Evolutionary conservation across 2,797 vertebrate genomes (phyloP), one percentile per base, ranked within the genome.

Genomic region (Champsocephalus gunnari): DNA sequence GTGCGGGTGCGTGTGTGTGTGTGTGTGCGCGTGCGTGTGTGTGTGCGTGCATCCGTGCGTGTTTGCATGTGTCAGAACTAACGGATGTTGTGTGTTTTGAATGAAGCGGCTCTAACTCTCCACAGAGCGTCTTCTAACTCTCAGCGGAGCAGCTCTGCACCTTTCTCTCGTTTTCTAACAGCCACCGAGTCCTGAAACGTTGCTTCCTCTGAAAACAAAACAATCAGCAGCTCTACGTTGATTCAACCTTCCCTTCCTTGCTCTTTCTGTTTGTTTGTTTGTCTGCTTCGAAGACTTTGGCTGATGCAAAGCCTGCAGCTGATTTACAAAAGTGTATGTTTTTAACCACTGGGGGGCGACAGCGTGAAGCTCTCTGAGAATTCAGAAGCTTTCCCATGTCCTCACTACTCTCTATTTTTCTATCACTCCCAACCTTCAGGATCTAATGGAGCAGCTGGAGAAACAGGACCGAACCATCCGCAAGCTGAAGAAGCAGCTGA

Each of bases 391-490:
- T 53, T 7, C 32, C 2, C 60, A 64, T 56, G 44, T 77, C 71
- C 66, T 89, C 71, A 79, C 64, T 34, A 0, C 55, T 53, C 5
- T 73, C 48, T 68, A 12, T 71, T 65, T 41, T 28, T 64, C 17
- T 65, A 66, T 87, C 75, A 34, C 58, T 47, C 47, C 12, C n/a
- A 76, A 21, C 5, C 16, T 66, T 58, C 87, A 99, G 98, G 98
- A 99, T 93, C 95, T 99, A 49, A 97, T 99, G 97, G 98, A 99
- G 86, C 98, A 99, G 89, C 92, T 99, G 86, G 98, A 99, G 94
- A 99, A 99, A 87, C 98, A 99, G 92, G 98, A 99, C 89, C 96
- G 97, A 92, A 99, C 96, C 10, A 97, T 99, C 73, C 97, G 97
- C 73, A 99, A 99, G 88, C 95, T 99, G 44, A 99, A 99, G 94